Base-by-base conservation (phyloP, 1,140 invertebrate species). In the Heliconius nattereri region DNA sequence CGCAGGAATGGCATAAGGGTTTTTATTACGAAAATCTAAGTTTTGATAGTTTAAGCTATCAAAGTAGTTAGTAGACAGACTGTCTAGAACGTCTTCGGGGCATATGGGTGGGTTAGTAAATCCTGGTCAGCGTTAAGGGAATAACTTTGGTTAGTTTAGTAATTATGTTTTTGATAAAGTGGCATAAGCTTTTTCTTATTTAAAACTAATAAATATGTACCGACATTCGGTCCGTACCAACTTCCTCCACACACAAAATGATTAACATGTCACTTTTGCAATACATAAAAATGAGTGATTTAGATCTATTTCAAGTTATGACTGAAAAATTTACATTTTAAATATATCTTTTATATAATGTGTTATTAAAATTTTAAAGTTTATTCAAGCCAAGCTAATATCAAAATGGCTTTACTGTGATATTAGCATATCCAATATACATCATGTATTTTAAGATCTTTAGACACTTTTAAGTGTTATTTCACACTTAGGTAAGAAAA, bases 1-100 rank as follows among this genome's bases (percentile, higher is more conserved):
- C 49, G 94, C 94, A 40, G 94, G 94, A 73, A 95, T 95, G 81
- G 93, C 94, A 83, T 95, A 95, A 80, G 94, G 94, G 84, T 94
- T 95, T 84, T 94, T 95, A 77, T 93, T 90, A 0, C 93, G 84
- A 83, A 89, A 94, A 57, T 94, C 93, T 19, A 92, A 74, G 77
- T 90, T 86, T 76, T 89, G 90, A 80, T 89, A 90, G 75, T 93
- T 94, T 13, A 94, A 83, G 76, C 93, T 94, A 76, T 94, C 93
- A 78, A 90, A 94, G 73, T 85, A 93, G 75, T 93, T 92, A 32
- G 87, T 92, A 75, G 91, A 93, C 37, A 95, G 81, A 83, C 94
- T 95, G 81, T 95, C 94, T 83, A 91, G 85, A 77, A 83, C 92
- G 71, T 94, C 93, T 76, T 95, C 93, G 20, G 86, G 87, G 81